Base-by-base conservation (phyloP, 37 sponge, comb jelly and placozoan species). In the Lycopodina hypogea region DNA sequence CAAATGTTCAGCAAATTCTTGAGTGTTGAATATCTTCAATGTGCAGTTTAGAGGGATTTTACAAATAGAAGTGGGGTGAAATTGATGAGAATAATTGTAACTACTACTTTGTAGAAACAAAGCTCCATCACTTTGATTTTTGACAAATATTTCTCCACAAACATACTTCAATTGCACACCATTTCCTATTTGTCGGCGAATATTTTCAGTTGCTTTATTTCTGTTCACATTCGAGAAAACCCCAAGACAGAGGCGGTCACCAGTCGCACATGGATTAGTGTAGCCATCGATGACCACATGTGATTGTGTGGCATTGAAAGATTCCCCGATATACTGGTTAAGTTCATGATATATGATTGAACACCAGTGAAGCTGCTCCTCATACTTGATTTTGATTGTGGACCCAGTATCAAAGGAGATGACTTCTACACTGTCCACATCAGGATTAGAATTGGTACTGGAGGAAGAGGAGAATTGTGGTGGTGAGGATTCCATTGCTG, bases 281-380 rank as follows among this genome's bases (percentile, higher is more conserved):
- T 88, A 98, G 35, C 99, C 99, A 77, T 98, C 99, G 3, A 98
- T 86, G 28, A 93, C 81, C 22, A 98, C 86, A 52, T 90, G 81
- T 33, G 87, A 73, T 2, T 80, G 84, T 7, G 87, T 67, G 75
- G 93, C 93, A 22, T 80, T 78, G 83, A 98, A 98, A 19, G 84
- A 83, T 78, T 98, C 99, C 18, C 99, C 99, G 18, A 98, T 96
- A 34, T 94, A 82, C 64, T 91, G 91, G 58, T 98, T 98, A 32
- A 98, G 92, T 84, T 98, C 99, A 72, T 98, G 96, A 82, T 98
- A 98, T 21, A 84, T 78, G 33, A 98, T 87, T n/a, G 92, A 86
- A 68, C 96, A 93, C 99, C 99, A 98, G 67, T 86, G 91, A 36
- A 93, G 84, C 21, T 94, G 99, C 71, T 96, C 99, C 78, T 87